Evolutionary conservation across 2,113 vertebrate species (phyloP).

Genomic region (Macroglossus sobrinus): DNA sequence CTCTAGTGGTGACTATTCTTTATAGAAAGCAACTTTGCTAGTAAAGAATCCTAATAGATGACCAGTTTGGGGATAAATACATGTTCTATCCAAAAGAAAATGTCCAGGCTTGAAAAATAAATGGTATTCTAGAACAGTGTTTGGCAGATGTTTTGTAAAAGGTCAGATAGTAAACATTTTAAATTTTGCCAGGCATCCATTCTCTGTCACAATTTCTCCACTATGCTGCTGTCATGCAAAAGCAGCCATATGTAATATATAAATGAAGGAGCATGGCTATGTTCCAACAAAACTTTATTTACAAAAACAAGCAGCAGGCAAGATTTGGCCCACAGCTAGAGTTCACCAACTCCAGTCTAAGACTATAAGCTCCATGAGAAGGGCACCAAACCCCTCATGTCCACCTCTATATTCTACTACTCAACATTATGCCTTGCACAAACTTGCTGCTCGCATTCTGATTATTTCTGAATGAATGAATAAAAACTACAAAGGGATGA

Average conservation of each 20-base stretch:
- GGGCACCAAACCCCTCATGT: neutral
- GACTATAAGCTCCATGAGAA: neutral
- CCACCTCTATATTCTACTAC: neutral
- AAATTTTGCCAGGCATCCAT: neutral
- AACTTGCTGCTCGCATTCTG: neutral
- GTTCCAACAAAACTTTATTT: conserved; percentile 56
- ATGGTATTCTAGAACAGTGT: neutral
- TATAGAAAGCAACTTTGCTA: neutral
- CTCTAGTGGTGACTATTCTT: neutral
- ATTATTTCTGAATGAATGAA: neutral
- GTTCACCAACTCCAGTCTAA: neutral
- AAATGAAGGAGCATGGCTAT: neutral
- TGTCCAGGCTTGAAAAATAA: neutral
- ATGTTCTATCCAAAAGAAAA: neutral
- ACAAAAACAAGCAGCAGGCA: neutral
- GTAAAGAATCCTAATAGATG: neutral
- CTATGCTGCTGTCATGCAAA: neutral
- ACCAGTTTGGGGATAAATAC: neutral
- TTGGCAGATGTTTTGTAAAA: neutral
- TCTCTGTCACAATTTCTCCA: neutral
- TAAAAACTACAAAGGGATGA: neutral
- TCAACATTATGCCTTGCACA: neutral
- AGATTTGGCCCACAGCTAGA: neutral
- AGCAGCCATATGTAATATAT: neutral
- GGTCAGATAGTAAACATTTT: neutral